These are phyloP conservation scores for Troides helena DNA, from an alignment of 2,888 invertebrate species.

Conservation along the genomic window DNA sequence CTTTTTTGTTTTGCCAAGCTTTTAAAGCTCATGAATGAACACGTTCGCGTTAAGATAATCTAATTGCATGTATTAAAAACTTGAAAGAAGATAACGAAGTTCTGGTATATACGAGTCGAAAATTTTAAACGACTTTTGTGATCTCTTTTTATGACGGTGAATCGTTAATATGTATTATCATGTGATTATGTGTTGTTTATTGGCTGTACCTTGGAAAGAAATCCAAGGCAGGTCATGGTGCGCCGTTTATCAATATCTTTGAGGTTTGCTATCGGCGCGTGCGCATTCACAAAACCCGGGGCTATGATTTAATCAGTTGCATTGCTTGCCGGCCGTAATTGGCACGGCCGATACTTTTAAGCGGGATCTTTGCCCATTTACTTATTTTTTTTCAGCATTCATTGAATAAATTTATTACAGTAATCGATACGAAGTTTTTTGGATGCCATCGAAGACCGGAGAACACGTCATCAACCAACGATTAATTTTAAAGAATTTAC, in stretches of 20 bases:
- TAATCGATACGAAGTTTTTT: slow-evolving; percentile 25
- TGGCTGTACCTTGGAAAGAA: background rate
- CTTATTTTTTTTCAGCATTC: slow-evolving; percentile 18
- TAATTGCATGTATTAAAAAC: background rate
- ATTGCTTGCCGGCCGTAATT: slow-evolving; percentile 20
- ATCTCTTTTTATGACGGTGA: too few relatives aligned
- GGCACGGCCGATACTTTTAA: slow-evolving; percentile 25
- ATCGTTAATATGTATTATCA: too few relatives aligned
- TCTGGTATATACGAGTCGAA: too few relatives aligned
- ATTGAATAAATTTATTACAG: slow-evolving; percentile 24
- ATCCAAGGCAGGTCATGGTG: background rate
- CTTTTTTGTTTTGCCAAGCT: slow-evolving; percentile 20
- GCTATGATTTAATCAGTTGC: slow-evolving; percentile 30
- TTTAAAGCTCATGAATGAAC: slow-evolving; percentile 26
- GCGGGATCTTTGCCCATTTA: slow-evolving; percentile 20
- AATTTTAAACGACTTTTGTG: too few relatives aligned
- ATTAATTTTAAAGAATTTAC: background rate
- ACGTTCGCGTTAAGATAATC: slow-evolving; percentile 8
- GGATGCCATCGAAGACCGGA: slow-evolving; percentile 10
- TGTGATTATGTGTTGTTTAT: background rate
- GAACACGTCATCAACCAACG: background rate
- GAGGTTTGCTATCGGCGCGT: slow-evolving; percentile 18
- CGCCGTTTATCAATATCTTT: slow-evolving; percentile 14
- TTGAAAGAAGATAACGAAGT: too few relatives aligned
- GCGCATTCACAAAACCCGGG: slow-evolving; percentile 25